These are phyloP conservation scores for Caenorhabditis afra DNA, from an alignment of 2,888 invertebrate genomes.

Conservation along the genomic window DNA sequence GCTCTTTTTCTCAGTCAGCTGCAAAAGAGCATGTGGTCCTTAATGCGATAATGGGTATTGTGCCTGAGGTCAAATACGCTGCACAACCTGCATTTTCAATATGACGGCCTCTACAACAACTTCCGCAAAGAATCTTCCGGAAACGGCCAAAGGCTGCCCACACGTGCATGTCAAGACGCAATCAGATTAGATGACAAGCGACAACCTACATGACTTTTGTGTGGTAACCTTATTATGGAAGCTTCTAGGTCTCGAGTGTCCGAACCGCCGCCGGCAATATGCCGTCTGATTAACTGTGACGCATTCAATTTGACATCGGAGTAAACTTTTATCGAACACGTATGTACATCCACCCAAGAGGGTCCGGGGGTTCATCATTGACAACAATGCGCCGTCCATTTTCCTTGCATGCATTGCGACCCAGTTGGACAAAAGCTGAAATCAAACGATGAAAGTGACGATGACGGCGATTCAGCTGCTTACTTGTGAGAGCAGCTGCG, in stretches of 20 bases:
- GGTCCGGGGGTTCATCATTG: constrained; percentile 15
- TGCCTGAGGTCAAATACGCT: constrained; percentile 44
- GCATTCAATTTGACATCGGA: constrained; percentile 13
- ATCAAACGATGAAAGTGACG: constrained; percentile 7
- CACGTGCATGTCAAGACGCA: constrained; percentile 33
- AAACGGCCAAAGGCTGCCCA: constrained; percentile 20
- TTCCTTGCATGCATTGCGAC: constrained; percentile 51
- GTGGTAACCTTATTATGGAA: constrained; percentile 36
- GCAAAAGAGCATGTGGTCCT: constrained; percentile 13
- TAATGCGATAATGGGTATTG: constrained; percentile 41
- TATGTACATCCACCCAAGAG: constrained; percentile 19
- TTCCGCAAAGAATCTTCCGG: constrained; percentile 25
- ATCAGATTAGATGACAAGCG: constrained; percentile 39
- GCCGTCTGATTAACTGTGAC: constrained; percentile 35
- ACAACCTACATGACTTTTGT: constrained; percentile 38
- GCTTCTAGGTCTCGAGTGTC: constrained; percentile 44
- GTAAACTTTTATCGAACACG: constrained; percentile 21
- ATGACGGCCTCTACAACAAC: neutral
- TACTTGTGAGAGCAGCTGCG: constrained; percentile 56
- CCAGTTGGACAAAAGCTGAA: constrained; percentile 58
- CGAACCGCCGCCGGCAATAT: constrained; percentile 35
- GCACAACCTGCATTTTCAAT: constrained; percentile 39
- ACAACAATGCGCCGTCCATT: constrained; percentile 60
- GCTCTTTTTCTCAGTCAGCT: constrained; percentile 13
- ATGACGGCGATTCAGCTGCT: constrained; percentile 13